A percentile compares a stretch with the other conserved stretches of the same genome.
phyloP scores from a whole-genome alignment of 2,888 invertebrate genomes.

The Plagodis pulveraria region DNA sequence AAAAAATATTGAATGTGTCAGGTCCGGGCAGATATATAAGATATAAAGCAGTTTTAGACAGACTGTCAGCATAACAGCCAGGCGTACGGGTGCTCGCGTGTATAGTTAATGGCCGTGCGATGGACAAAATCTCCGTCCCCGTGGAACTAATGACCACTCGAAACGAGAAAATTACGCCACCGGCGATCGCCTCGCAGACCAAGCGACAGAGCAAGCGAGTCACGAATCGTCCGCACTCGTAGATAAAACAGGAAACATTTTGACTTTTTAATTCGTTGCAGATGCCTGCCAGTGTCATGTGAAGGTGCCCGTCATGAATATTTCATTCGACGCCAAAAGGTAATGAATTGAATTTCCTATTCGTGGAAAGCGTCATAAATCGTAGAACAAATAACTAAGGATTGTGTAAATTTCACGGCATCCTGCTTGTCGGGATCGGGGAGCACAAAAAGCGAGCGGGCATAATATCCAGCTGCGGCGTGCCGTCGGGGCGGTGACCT shows the following conservation, averaged over 20 bases:
- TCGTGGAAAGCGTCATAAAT: constrained; percentile 39
- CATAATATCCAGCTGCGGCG: constrained; percentile 69
- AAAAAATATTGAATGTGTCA: constrained; percentile 16
- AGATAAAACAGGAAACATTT: constrained; percentile 49
- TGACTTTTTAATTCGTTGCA: constrained; percentile 50
- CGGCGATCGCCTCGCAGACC: constrained; percentile 56
- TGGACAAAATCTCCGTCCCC: constrained; percentile 69
- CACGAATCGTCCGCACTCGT: constrained; percentile 63
- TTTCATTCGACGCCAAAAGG: constrained; percentile 20
- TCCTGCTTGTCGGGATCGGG: constrained; percentile 41
- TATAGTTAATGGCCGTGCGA: constrained; percentile 72
- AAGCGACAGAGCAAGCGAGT: constrained; percentile 70
- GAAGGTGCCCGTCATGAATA: constrained; percentile 16
- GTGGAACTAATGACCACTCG: constrained; percentile 80
- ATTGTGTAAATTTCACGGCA: constrained; percentile 50
- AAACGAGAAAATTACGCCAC: constrained; percentile 75
- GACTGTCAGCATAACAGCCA: constrained; percentile 42
- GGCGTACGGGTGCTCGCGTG: constrained; percentile 55
- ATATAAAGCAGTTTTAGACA: constrained; percentile 44
- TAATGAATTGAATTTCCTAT: constrained; percentile 25
- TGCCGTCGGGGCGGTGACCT: constrained; percentile 73
- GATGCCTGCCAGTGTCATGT: constrained; percentile 30
- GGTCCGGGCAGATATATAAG: constrained; percentile 3
- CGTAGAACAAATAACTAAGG: constrained; percentile 34
- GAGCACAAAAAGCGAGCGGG: constrained; percentile 65